Evolutionary conservation across 2,797 vertebrate genomes (phyloP), one percentile per base, ranked within the genome.

Genomic region (Manis crassicaudata): DNA sequence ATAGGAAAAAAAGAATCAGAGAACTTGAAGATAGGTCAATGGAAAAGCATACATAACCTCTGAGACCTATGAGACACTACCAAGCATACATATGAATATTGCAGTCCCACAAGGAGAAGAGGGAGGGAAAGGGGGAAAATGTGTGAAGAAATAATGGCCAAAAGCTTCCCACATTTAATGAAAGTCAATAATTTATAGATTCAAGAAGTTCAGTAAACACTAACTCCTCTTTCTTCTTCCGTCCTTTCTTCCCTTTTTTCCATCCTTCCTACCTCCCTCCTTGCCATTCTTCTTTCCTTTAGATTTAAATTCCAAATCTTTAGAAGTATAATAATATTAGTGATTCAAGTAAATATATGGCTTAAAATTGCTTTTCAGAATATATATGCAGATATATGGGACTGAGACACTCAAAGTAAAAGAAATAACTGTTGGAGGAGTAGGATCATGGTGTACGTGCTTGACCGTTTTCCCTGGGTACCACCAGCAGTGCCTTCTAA

Each of bases 251-350:
- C 7, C 12, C 20, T 63, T 43, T 5, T 11, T 35, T 20, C 13
- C 9, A 17, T 17, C 29, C 7, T 12, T 16, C 5, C 8, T 29
- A 1, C 9, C 5, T 70, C 11, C 21, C 25, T 37, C 0, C n/a
- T 68, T 68, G 0, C 20, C 18, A 43, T 7, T 6, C 35, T 25
- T 3, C 25, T 50, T 87, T 11, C 12, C 18, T 50, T 65, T 13
- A 25, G 52, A 29, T 14, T 70, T 52, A 77, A 70, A 52, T 40
- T 90, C 6, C n/a, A 68, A 70, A 62, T 35, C 50, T 25, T 58
- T 58, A 46, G 11, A 46, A 60, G 18, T 12, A 46, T 35, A 62
- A 40, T 50, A 80, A 62, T 32, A 68, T 35, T 80, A 85, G 37
- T 62, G n/a, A 43, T 29, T 63, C 8, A 37, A 23, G 23, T 8